Percentiles rank a stretch among this genome's conserved stretches.
phyloP scores from a whole-genome alignment of 2,888 invertebrate genomes.

The Xylocampa areola region DNA sequence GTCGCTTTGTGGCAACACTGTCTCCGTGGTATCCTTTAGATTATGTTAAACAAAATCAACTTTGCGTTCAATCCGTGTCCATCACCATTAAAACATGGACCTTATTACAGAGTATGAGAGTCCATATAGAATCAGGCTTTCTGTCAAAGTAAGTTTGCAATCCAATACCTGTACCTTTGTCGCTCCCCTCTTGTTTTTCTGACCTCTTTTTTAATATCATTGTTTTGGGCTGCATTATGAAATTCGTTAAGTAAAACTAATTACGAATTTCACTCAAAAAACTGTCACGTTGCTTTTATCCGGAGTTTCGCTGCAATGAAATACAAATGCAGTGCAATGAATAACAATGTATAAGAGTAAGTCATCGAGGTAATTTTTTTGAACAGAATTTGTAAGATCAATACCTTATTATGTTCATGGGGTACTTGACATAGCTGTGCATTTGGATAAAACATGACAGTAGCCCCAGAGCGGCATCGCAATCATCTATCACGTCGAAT shows the following conservation, averaged over 20 bases:
- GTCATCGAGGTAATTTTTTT: too few species aligned
- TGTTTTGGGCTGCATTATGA: conserved; percentile 61
- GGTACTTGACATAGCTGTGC: conserved; percentile 43
- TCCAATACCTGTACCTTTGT: conserved; percentile 56
- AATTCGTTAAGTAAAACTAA: conserved; percentile 65
- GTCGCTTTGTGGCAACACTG: conserved; percentile 84
- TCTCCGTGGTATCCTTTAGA: conserved; percentile 83
- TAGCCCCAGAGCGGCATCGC: conserved; percentile 45
- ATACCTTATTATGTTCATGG: conserved; percentile 11
- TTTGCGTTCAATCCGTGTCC: conserved; percentile 58
- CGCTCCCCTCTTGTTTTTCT: conserved; percentile 63
- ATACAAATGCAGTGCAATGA: too few species aligned
- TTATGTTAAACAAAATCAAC: conserved; percentile 71
- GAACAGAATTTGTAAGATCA: conserved; percentile 5
- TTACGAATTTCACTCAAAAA: conserved; percentile 57
- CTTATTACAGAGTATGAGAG: conserved; percentile 55
- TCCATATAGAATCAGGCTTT: conserved; percentile 26
- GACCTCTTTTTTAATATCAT: conserved; percentile 63
- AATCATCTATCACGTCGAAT: conserved; percentile 62
- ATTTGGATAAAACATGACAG: conserved; percentile 61
- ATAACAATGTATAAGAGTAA: too few species aligned
- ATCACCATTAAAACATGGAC: conserved; percentile 53
- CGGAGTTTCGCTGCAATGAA: too few species aligned
- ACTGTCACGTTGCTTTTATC: conserved; percentile 52
- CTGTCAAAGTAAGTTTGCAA: conserved; percentile 44